These are phyloP conservation scores for Petroica traversi DNA, from an alignment of 2,113 vertebrate species.

Conservation along the genomic window DNA sequence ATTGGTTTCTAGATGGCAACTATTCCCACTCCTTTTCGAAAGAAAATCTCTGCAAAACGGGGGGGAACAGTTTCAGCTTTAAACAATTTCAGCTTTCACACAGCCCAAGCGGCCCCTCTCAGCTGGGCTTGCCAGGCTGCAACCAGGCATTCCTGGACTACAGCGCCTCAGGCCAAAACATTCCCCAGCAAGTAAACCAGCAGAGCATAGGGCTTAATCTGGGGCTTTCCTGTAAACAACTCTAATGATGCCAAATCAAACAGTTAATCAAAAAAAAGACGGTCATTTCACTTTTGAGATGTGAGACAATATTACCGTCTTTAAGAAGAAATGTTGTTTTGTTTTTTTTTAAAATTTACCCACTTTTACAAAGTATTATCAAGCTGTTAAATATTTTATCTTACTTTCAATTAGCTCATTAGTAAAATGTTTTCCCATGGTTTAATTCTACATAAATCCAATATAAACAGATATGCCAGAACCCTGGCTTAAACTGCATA, in stretches of 20 bases:
- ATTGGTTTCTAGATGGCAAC: background rate
- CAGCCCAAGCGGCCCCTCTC: background rate
- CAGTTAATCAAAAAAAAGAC: background rate
- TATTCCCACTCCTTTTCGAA: background rate
- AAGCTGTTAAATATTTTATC: background rate
- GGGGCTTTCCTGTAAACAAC: background rate
- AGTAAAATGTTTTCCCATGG: background rate
- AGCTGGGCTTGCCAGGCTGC: background rate
- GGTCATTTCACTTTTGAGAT: background rate
- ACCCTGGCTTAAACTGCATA: background rate
- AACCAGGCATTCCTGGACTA: fast-evolving
- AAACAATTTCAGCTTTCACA: no score
- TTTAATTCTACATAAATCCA: background rate
- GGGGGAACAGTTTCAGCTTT: background rate
- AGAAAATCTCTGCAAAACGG: background rate
- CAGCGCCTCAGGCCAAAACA: background rate
- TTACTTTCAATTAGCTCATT: background rate
- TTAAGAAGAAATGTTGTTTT: background rate
- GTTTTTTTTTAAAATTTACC: background rate
- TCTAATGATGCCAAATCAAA: background rate
- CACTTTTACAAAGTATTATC: background rate
- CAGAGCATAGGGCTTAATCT: background rate
- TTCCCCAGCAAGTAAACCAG: background rate
- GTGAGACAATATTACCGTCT: background rate
- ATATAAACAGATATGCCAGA: background rate